phyloP scores from a whole-genome alignment of 2,113 vertebrate genomes.

The Symphodus melops region DNA sequence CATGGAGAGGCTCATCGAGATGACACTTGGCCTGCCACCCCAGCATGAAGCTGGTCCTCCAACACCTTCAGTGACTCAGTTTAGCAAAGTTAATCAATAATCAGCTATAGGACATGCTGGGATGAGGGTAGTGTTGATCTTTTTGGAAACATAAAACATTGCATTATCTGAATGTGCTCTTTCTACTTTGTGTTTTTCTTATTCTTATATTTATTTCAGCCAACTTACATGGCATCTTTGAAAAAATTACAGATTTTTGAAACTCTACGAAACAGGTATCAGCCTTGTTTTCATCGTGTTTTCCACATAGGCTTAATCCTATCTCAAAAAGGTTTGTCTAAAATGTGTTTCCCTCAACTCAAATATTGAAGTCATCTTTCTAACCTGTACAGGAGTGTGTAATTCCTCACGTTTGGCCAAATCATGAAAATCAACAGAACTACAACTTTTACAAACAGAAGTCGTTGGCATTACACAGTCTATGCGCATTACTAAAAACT shows the following conservation, averaged over 20 bases:
- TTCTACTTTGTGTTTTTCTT: too few relatives aligned
- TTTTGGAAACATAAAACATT: constrained; percentile 24
- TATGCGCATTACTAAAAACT: too few relatives aligned
- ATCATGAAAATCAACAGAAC: constrained; percentile 5
- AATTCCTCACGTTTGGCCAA: background rate
- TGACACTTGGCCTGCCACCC: constrained; percentile 23
- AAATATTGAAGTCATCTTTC: background rate
- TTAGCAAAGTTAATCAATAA: constrained; percentile 50
- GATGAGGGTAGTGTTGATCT: constrained; percentile 9
- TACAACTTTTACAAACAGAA: too few relatives aligned
- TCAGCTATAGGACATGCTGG: constrained; percentile 35
- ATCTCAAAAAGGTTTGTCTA: background rate
- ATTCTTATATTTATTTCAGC: background rate
- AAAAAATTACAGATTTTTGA: background rate
- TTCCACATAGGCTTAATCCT: background rate
- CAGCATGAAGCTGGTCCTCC: constrained; percentile 33
- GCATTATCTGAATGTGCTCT: constrained; percentile 5
- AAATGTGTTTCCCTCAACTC: background rate
- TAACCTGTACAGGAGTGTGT: background rate
- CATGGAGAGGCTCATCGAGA: constrained; percentile 25
- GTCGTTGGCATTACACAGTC: too few relatives aligned
- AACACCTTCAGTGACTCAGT: constrained; percentile 32
- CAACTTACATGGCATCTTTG: background rate
- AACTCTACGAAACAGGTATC: background rate
- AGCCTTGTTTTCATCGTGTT: background rate